Base-by-base conservation (phyloP, 30 jellyfish, hydroid and myxozoan genomes). In the Chrysaora quinquecirrha region DNA sequence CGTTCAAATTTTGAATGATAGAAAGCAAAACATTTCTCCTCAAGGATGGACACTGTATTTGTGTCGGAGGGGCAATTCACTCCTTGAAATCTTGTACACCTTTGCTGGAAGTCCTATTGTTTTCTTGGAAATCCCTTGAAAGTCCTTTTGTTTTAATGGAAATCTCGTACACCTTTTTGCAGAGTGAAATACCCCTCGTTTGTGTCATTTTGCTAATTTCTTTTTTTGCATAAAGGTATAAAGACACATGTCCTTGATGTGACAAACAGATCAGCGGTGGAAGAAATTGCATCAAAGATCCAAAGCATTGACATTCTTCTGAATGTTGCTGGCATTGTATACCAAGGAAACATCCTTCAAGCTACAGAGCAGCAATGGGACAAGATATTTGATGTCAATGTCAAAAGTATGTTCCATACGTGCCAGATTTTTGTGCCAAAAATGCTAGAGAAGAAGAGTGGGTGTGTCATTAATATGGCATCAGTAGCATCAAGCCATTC, bases 251-350 rank as follows among this genome's bases (percentile, higher is more conserved):
- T 48, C 34, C 50, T 86, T 16, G 90, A 86, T 56, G 96, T 86
- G 48, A 71, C 96, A 48, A 50, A 66, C 50, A 65, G 85, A 50
- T 43, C 60, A 1, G 90, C 65, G 14, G 28, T 85, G 11, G 95
- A 73, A 23, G 66, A 66, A 33, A 12, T 85, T 33, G 95, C 90
- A 2, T 25, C 75, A 19, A 50, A 48, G 12, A 66, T 86, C 29
- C 90, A 83, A 49, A 67, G 66, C 65, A 14, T 86, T n/a, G 96
- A 86, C 46, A 84, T 64, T 65, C 54, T 86, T 23, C 38, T 86
- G 64, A 86, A 86, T 48, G 30, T 87, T 62, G 96, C 96, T 60
- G 96, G 89, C 0, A 86, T 86, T 9, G 96, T 86, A 1, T 84
- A 19, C 46, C 78, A 74, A 0, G 96, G 87, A 2, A 50, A 31